phyloP scores from a whole-genome alignment of 2,113 vertebrate genomes.

The Sinocyclocheilus anshuiensis region DNA sequence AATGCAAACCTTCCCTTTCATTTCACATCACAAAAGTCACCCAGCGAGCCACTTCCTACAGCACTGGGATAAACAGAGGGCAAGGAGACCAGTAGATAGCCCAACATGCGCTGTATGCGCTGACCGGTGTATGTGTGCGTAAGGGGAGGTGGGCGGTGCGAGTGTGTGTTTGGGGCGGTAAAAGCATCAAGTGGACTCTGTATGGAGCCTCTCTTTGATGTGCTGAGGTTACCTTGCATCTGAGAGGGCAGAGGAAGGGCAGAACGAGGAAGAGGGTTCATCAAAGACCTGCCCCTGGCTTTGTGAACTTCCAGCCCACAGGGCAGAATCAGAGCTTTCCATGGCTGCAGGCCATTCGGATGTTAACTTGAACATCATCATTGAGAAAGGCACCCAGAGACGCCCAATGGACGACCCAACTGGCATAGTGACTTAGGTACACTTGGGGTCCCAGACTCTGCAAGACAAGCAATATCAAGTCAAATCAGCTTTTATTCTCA shows the following conservation, averaged over 20 bases:
- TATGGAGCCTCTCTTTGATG: slow-evolving; percentile 73
- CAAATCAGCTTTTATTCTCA: not conserved
- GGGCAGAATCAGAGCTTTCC: slow-evolving; percentile 37
- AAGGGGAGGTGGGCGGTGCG: not conserved
- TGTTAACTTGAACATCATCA: slow-evolving; percentile 40
- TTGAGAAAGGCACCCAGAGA: not conserved
- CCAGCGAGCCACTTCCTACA: slow-evolving; percentile 75
- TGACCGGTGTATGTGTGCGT: slow-evolving; percentile 48
- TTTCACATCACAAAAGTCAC: slow-evolving; percentile 83
- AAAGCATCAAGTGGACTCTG: slow-evolving; percentile 58
- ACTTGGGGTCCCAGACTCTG: not conserved
- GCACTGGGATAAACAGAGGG: slow-evolving; percentile 59
- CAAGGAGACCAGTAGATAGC: slow-evolving; percentile 62
- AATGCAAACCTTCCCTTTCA: slow-evolving; percentile 74
- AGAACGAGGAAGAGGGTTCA: slow-evolving; percentile 49
- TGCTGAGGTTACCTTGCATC: slow-evolving; percentile 63
- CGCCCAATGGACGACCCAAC: not conserved
- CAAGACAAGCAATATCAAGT: not conserved
- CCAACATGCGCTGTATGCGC: slow-evolving; percentile 69
- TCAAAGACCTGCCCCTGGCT: slow-evolving; percentile 58
- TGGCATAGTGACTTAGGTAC: not conserved
- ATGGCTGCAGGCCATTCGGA: slow-evolving; percentile 41
- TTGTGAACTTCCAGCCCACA: slow-evolving; percentile 44
- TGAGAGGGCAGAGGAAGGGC: slow-evolving; percentile 58
- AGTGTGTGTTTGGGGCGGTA: slow-evolving; percentile 36